These are phyloP conservation scores for Callopanchax toddi DNA, from an alignment of 2,113 vertebrate species.

Conservation along the genomic window DNA sequence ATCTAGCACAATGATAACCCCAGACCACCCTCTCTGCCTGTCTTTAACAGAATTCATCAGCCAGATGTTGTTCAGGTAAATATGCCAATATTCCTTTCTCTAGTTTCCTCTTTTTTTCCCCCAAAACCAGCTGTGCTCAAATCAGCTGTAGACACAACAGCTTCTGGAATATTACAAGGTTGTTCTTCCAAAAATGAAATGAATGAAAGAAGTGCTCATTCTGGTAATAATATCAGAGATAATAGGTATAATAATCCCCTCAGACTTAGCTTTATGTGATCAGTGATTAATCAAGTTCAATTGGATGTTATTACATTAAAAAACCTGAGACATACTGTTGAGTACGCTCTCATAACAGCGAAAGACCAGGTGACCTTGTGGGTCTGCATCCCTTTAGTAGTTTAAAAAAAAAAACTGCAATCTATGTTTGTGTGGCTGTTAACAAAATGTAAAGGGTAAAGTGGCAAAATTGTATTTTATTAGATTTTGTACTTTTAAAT, in stretches of 20 bases:
- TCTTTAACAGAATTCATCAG: slow-evolving; percentile 37
- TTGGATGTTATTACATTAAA: not conserved
- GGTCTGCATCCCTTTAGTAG: too few relatives aligned
- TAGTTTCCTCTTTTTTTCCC: not conserved
- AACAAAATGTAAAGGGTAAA: too few relatives aligned
- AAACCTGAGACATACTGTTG: not conserved
- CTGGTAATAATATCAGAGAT: not conserved
- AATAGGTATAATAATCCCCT: not conserved
- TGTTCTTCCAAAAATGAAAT: not conserved
- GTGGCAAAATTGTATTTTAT: too few relatives aligned
- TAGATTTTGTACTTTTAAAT: too few relatives aligned
- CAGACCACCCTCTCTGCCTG: slow-evolving; percentile 10
- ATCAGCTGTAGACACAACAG: slow-evolving; percentile 18
- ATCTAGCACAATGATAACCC: slow-evolving; percentile 50
- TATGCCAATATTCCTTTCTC: slow-evolving; percentile 20
- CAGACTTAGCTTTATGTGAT: not conserved
- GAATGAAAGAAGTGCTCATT: too few relatives aligned
- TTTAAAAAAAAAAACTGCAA: too few relatives aligned
- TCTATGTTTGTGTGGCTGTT: too few relatives aligned
- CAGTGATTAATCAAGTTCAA: not conserved
- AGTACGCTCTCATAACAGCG: too few relatives aligned
- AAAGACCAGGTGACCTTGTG: too few relatives aligned
- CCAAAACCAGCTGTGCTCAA: slow-evolving; percentile 34
- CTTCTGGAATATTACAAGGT: slow-evolving; percentile 17
- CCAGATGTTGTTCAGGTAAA: slow-evolving; percentile 13